Evolutionary conservation across 2,888 invertebrate genomes (phyloP).

Genomic region (Drosophila testacea): DNA sequence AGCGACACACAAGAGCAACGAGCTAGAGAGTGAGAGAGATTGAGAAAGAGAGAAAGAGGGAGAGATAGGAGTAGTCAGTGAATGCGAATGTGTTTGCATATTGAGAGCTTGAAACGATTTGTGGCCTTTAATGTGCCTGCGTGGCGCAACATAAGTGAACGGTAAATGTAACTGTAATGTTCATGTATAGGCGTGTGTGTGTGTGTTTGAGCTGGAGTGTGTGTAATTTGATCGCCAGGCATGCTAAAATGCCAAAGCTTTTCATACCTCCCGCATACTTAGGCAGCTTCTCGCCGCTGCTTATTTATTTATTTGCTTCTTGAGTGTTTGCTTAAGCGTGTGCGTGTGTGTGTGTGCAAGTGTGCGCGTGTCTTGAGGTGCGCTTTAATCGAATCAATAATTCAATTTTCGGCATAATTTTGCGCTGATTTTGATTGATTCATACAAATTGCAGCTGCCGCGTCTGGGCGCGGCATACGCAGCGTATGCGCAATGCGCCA

Average conservation of each 20-base stretch:
- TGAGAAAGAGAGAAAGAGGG: background rate
- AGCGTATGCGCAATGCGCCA: constrained; percentile 56
- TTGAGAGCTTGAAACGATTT: constrained; percentile 74
- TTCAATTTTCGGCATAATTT: constrained; percentile 70
- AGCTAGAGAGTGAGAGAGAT: background rate
- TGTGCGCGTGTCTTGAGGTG: constrained; percentile 41
- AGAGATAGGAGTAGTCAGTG: constrained; percentile 12
- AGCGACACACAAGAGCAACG: constrained; percentile 2
- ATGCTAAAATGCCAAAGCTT: constrained; percentile 40
- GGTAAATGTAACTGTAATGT: constrained; percentile 61
- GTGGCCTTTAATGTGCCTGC: constrained; percentile 74
- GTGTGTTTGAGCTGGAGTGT: constrained; percentile 44
- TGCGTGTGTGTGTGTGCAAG: constrained; percentile 9
- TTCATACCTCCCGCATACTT: constrained; percentile 23
- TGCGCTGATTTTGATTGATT: constrained; percentile 76
- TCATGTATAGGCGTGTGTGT: constrained; percentile 35
- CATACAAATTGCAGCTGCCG: constrained; percentile 38
- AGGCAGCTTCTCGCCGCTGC: constrained; percentile 33
- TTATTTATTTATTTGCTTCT: constrained; percentile 52
- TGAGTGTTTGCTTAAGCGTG: constrained; percentile 27
- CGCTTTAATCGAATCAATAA: constrained; percentile 76
- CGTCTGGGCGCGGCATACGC: constrained; percentile 25
- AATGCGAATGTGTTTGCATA: constrained; percentile 61
- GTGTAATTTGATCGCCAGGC: constrained; percentile 70
- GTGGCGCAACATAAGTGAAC: constrained; percentile 73